phyloP scores from a whole-genome alignment of 2,888 invertebrate species.

The Acleris holmiana region DNA sequence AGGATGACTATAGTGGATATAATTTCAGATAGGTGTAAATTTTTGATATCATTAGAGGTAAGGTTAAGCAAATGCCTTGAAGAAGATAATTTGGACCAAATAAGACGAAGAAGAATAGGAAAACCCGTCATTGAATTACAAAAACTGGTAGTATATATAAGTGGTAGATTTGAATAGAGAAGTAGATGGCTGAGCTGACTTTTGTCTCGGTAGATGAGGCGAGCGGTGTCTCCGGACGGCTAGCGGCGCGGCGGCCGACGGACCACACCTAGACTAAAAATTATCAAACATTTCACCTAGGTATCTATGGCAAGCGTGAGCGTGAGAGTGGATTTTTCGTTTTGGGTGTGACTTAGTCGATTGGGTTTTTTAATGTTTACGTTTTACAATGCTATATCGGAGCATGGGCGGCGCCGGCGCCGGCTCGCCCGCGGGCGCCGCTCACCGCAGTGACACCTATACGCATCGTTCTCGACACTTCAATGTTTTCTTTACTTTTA shows the following conservation, averaged over 20 bases:
- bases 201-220: slow-evolving; percentile 85
- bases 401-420: slow-evolving; percentile 75
- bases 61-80: no score
- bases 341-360: slow-evolving; percentile 85
- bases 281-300: slow-evolving; percentile 83
- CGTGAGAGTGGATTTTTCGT: slow-evolving; percentile 85
- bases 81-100: neutral
- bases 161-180: slow-evolving; percentile 44
- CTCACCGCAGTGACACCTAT: slow-evolving; percentile 73
- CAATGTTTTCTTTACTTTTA: slow-evolving; percentile 77
- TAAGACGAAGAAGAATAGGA: neutral
- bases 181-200: slow-evolving; percentile 72
- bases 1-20: no score
- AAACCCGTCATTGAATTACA: neutral
- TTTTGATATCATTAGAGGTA: no score
- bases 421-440: slow-evolving; percentile 69
- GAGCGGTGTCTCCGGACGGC: slow-evolving; percentile 76
- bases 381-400: slow-evolving; percentile 78
- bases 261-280: slow-evolving; percentile 80
- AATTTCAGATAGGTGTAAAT: no score
- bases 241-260: slow-evolving; percentile 78
- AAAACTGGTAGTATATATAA: slow-evolving; percentile 36
- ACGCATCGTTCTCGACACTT: slow-evolving; percentile 81
- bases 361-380: slow-evolving; percentile 84
- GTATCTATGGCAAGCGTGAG: slow-evolving; percentile 85